phyloP scores from a whole-genome alignment of 2,888 invertebrate genomes.

The Minunthozetes semirufus region DNA sequence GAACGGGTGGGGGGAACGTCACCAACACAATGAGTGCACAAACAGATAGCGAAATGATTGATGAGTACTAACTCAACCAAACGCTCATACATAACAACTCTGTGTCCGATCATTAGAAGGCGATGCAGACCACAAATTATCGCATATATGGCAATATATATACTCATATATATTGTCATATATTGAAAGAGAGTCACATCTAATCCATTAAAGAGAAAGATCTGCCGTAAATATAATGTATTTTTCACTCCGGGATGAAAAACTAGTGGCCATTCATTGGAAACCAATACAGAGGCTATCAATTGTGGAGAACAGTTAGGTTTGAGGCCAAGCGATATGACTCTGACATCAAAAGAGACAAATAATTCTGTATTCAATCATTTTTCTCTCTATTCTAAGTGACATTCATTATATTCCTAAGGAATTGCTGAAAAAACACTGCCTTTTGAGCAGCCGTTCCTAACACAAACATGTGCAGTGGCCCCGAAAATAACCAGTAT shows the following conservation, averaged over 20 bases:
- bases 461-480: no score
- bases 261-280: not conserved
- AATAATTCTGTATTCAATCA: not conserved
- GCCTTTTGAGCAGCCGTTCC: not conserved
- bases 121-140: slow-evolving; percentile 18
- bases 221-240: not conserved
- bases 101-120: slow-evolving; percentile 24
- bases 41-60: not conserved
- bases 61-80: not conserved
- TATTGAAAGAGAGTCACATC: not conserved
- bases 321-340: not conserved
- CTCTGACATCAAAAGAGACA: not conserved
- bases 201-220: no score
- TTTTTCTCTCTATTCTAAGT: not conserved
- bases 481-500: no score
- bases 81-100: slow-evolving; percentile 15
- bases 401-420: not conserved
- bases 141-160: no score
- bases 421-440: not conserved
- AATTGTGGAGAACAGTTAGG: not conserved
- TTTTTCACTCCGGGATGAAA: not conserved
- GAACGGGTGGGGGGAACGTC: no score
- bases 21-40: not conserved
- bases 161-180: not conserved
- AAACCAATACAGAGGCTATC: not conserved